Conservation (phyloP, 1,140 invertebrate genomes). For the Drosophila nasuta region DNA sequence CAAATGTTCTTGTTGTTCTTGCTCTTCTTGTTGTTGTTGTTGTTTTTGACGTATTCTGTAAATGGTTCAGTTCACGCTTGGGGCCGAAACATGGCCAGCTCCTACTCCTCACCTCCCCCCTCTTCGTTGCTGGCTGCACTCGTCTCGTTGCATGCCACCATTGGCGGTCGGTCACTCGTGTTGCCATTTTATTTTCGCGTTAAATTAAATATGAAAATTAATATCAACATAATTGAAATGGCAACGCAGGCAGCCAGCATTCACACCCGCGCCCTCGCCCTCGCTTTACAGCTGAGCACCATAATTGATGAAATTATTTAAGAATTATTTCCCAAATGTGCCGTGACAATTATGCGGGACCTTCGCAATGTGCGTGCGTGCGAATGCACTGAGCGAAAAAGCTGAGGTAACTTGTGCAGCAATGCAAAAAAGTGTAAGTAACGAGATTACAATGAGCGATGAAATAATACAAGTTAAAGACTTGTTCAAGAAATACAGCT, state of each 20-base stretch:
- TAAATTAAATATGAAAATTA: slow-evolving; percentile 84
- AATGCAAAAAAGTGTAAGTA: background rate
- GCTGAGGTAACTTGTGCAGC: background rate
- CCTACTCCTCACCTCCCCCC: slow-evolving; percentile 4
- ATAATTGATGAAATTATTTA: slow-evolving; percentile 82
- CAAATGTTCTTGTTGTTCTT: slow-evolving; percentile 47
- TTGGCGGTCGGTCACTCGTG: slow-evolving; percentile 36
- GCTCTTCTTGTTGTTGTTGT: background rate
- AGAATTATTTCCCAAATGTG: slow-evolving; percentile 78
- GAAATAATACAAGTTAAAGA: background rate
- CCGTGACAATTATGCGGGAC: slow-evolving; percentile 74
- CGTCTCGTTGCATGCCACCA: slow-evolving; percentile 22
- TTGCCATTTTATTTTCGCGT: slow-evolving; percentile 60
- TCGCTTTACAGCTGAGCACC: slow-evolving; percentile 50
- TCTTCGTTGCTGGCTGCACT: background rate
- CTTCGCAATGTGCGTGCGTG: slow-evolving; percentile 32
- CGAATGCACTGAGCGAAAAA: slow-evolving; percentile 42
- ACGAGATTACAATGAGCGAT: background rate
- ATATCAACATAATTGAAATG: slow-evolving; percentile 81
- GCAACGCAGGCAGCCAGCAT: slow-evolving; percentile 39
- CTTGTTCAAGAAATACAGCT: background rate
- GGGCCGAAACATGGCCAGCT: slow-evolving; percentile 1
- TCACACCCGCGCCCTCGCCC: background rate
- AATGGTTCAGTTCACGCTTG: slow-evolving; percentile 11
- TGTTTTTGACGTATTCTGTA: slow-evolving; percentile 12